A percentile compares a stretch with the other conserved stretches of the same genome.
Conservation (phyloP, 2,888 invertebrate species). For the Lysandra bellargus region DNA sequence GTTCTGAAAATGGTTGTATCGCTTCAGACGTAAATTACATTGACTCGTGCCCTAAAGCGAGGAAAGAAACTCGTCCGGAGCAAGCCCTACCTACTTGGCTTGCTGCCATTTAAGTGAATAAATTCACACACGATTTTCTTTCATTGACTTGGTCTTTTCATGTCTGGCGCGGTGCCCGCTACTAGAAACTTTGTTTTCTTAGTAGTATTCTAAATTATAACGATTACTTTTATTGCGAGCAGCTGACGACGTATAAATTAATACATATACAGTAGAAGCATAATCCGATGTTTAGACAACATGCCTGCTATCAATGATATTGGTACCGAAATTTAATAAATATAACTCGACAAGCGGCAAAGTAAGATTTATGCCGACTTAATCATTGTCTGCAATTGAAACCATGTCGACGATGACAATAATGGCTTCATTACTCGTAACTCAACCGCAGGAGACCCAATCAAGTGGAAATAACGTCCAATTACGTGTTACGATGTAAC, state of each 20-base stretch:
- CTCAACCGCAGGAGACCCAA: background rate
- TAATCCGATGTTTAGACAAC: background rate
- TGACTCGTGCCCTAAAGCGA: background rate
- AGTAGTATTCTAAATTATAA: slow-evolving; percentile 1
- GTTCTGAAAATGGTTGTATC: background rate
- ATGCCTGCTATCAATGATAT: background rate
- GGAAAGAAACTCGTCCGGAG: background rate
- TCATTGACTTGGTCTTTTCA: slow-evolving; percentile 14
- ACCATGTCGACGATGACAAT: background rate
- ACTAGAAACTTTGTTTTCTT: slow-evolving; percentile 14
- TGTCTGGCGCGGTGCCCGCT: slow-evolving; percentile 3
- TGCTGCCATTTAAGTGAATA: slow-evolving; percentile 16
- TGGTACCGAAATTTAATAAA: background rate
- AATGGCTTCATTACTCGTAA: slow-evolving; percentile 1
- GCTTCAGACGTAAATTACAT: background rate
- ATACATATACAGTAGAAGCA: background rate
- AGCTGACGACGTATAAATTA: background rate
- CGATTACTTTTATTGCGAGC: background rate
- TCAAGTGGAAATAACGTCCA: slow-evolving; percentile 15
- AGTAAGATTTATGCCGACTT: background rate
- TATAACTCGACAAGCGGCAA: background rate
- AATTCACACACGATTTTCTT: slow-evolving; percentile 3
- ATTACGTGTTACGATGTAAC: background rate
- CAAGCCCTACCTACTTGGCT: slow-evolving; percentile 13
- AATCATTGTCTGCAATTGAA: background rate